Percentiles rank a stretch among this genome's conserved stretches.
Conservation (phyloP, 1,140 invertebrate species). For the Mizuhopecten yessoensis region DNA sequence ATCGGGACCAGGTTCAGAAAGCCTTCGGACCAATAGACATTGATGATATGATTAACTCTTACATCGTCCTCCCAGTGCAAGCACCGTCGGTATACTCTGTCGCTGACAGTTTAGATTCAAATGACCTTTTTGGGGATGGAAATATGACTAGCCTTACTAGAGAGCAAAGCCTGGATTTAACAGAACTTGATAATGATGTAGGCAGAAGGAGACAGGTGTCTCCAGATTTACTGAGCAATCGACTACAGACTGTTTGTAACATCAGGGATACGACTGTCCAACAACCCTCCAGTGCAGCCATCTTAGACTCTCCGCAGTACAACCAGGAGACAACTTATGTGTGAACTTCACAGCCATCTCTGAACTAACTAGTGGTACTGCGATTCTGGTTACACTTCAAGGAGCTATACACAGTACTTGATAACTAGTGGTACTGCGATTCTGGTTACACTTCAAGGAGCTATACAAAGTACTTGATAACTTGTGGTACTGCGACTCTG, state of each 20-base stretch:
- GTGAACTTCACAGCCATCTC: neutral
- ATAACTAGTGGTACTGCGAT: too few relatives aligned
- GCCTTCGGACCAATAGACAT: neutral
- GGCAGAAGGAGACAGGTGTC: neutral
- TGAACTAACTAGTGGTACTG: too few relatives aligned
- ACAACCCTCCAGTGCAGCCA: too few relatives aligned
- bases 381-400: too few relatives aligned
- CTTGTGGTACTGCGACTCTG: too few relatives aligned
- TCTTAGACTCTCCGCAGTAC: neutral
- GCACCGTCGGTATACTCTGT: neutral
- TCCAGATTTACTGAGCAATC: neutral
- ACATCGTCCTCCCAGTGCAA: neutral
- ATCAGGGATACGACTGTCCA: too few relatives aligned
- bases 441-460: too few relatives aligned
- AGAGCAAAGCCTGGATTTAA: neutral
- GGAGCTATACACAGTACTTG: too few relatives aligned
- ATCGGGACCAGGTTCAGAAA: neutral
- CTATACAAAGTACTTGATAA: too few relatives aligned
- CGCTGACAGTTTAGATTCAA: neutral
- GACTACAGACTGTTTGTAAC: neutral
- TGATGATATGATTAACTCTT: conserved; percentile 17
- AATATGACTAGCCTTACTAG: neutral
- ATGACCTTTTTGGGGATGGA: neutral
- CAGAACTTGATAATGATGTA: neutral
- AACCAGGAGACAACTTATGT: neutral